Percentiles rank a stretch among this genome's conserved stretches.
phyloP scores from a whole-genome alignment of 2,797 vertebrate species.

The Antennarius maculatus region DNA sequence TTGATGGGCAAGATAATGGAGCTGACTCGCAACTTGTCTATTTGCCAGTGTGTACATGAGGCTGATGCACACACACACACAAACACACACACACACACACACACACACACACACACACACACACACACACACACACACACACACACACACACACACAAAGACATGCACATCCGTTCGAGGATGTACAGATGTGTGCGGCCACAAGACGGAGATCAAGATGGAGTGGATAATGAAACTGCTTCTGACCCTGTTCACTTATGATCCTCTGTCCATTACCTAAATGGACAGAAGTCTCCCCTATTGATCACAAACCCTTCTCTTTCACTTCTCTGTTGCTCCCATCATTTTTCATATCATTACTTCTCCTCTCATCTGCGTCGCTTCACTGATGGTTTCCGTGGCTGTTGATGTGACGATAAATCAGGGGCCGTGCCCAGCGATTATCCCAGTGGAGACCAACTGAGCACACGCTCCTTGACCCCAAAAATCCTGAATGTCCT shows the following conservation, averaged over 20 bases:
- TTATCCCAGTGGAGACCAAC: slow-evolving; percentile 75
- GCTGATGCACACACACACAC: slow-evolving; percentile 7
- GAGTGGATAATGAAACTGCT: slow-evolving; percentile 85
- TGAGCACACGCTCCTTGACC: slow-evolving; percentile 60
- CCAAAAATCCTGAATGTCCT: slow-evolving; percentile 68
- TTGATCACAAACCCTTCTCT: slow-evolving; percentile 86
- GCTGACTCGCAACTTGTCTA: slow-evolving; percentile 66
- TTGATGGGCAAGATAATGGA: slow-evolving; percentile 75
- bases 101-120: slow-evolving; percentile 13
- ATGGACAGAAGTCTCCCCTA: slow-evolving; percentile 88
- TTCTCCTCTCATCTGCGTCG: slow-evolving; percentile 76
- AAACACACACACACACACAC: slow-evolving; percentile 1
- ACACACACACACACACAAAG: slow-evolving; percentile 33
- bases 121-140: slow-evolving; percentile 7
- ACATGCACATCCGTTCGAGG: slow-evolving; percentile 1
- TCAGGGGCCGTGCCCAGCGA: slow-evolving; percentile 75
- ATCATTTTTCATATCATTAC: slow-evolving; percentile 87
- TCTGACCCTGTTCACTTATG: slow-evolving; percentile 87
- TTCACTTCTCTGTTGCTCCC: slow-evolving; percentile 82
- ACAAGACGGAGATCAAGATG: slow-evolving; percentile 64
- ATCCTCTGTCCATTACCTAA: slow-evolving; percentile 92
- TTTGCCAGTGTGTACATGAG: slow-evolving; percentile 31
- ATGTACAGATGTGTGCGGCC: slow-evolving; percentile 17
- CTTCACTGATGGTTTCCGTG: slow-evolving; percentile 72
- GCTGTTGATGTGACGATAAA: slow-evolving; percentile 78